Evolutionary conservation across 2,888 invertebrate genomes (phyloP).

Genomic region (Glyphotaelius pellucidus): DNA sequence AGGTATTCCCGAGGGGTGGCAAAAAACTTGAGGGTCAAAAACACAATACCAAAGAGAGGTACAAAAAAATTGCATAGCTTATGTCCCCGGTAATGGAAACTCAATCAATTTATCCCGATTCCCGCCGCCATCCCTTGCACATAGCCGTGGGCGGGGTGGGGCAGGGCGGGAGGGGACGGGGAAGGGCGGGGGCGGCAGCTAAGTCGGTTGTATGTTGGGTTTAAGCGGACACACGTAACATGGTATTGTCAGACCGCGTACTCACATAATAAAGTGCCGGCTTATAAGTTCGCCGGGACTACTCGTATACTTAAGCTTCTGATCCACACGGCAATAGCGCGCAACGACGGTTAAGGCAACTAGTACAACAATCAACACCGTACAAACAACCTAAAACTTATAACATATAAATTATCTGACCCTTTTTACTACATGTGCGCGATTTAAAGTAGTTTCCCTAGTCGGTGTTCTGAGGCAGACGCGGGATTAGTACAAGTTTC

Average conservation of each 20-base stretch:
- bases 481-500: constrained; percentile 31
- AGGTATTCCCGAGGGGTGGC: not conserved
- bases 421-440: not conserved
- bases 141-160: constrained; percentile 46
- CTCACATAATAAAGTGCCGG: constrained; percentile 64
- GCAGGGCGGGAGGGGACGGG: constrained; percentile 44
- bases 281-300: constrained; percentile 63
- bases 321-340: not conserved
- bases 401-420: not conserved
- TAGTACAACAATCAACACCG: not conserved
- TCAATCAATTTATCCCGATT: constrained; percentile 11
- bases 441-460: not conserved
- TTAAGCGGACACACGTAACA: constrained; percentile 66
- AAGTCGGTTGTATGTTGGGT: constrained; percentile 66
- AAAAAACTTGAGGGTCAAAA: not conserved
- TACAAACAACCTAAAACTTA: not conserved
- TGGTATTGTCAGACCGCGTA: constrained; percentile 65
- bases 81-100: not conserved
- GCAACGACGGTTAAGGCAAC: not conserved
- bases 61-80: not conserved
- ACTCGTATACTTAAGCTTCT: constrained; percentile 35
- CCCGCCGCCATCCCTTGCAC: constrained; percentile 33
- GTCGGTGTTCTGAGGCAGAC: not conserved
- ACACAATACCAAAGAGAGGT: not conserved
- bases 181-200: constrained; percentile 36